Conservation (phyloP, 2,113 vertebrate genomes). For the Anthoscopus minutus region DNA sequence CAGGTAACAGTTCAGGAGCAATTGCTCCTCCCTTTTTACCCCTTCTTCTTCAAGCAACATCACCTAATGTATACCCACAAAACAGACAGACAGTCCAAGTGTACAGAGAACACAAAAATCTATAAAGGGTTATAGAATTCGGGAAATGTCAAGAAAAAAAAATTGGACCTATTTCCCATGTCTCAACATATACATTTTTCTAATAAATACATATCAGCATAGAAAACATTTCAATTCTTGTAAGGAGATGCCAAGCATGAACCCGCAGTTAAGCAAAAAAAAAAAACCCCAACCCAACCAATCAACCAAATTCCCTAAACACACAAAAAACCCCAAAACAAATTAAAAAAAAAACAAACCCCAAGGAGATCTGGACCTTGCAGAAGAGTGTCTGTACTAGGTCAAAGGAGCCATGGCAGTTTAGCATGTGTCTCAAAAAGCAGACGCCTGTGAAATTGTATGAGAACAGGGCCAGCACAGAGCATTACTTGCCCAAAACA, state of each 20-base stretch:
- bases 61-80: background rate
- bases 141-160: background rate
- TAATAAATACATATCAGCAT: background rate
- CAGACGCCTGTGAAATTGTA: background rate
- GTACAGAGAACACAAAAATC: background rate
- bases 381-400: background rate
- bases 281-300: background rate
- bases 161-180: background rate
- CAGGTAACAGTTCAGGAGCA: background rate
- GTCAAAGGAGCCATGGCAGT: background rate
- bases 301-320: background rate
- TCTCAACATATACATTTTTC: background rate
- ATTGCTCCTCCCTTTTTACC: background rate
- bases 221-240: background rate
- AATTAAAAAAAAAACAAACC: background rate
- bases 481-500: background rate
- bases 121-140: background rate
- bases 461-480: background rate
- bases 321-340: background rate
- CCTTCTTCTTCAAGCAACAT: background rate
- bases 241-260: background rate
- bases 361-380: background rate
- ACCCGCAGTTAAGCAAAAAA: background rate
- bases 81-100: background rate
- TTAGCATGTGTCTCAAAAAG: background rate